Conservation (phyloP, 1,140 invertebrate genomes). For the Lycorma delicatula region DNA sequence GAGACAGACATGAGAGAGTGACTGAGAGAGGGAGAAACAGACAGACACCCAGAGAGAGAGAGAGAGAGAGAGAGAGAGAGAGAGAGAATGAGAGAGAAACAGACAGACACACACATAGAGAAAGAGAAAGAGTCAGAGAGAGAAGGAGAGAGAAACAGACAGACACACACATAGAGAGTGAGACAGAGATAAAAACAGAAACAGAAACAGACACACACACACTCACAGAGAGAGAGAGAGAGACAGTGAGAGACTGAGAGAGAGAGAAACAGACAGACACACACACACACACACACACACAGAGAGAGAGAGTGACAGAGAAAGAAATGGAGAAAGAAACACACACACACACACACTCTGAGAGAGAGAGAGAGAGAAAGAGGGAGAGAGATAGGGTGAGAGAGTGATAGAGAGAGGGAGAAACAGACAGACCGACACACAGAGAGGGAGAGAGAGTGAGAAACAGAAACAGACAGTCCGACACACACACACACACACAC, state of each 20-base stretch:
- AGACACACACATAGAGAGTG: slow-evolving; percentile 13
- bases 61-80: slow-evolving; percentile 18
- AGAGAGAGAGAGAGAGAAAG: slow-evolving; percentile 6
- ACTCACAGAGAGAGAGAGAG: slow-evolving; percentile 14
- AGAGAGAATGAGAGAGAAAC: too few relatives aligned
- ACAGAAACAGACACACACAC: slow-evolving; percentile 22
- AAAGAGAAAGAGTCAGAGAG: slow-evolving; percentile 17
- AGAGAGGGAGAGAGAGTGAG: slow-evolving; percentile 3
- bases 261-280: slow-evolving; percentile 4
- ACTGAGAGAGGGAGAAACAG: background rate
- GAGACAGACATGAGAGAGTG: background rate
- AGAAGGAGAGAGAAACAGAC: background rate
- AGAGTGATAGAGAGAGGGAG: background rate
- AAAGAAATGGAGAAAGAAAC: slow-evolving; percentile 1
- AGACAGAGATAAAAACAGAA: slow-evolving; percentile 18
- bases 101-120: too few relatives aligned
- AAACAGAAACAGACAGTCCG: slow-evolving; percentile 12
- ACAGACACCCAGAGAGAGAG: slow-evolving; percentile 13
- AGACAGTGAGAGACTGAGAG: background rate
- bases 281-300: slow-evolving; percentile 24
- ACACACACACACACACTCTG: background rate
- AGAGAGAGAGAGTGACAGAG: slow-evolving; percentile 15
- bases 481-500: too few relatives aligned
- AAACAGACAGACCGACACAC: slow-evolving; percentile 5
- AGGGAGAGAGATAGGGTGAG: background rate